Conservation (phyloP, 2,113 vertebrate genomes). For the Chionodraco myersi region DNA sequence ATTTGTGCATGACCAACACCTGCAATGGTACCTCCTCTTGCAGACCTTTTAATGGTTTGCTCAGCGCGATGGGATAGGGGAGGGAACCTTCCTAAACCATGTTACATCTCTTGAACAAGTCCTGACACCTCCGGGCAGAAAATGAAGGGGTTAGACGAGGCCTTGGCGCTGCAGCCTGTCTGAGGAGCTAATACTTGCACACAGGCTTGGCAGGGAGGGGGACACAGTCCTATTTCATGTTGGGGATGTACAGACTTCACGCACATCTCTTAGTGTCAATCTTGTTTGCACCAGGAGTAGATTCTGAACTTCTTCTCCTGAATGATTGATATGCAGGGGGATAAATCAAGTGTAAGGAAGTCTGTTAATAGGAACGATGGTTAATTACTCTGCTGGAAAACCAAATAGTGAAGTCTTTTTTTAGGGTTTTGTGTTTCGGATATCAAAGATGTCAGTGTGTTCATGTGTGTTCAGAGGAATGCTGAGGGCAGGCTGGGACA, state of each 20-base stretch:
- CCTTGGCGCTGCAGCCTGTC: constrained; percentile 63
- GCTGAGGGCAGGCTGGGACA: constrained; percentile 56
- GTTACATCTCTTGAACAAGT: constrained; percentile 54
- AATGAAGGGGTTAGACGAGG: constrained; percentile 66
- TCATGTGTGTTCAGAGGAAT: constrained; percentile 36
- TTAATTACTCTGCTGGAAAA: constrained; percentile 19
- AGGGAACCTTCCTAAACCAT: constrained; percentile 47
- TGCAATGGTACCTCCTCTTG: neutral
- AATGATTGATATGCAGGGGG: neutral
- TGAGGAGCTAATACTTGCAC: constrained; percentile 54
- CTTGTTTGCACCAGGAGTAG: constrained; percentile 26
- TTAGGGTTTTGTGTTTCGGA: neutral
- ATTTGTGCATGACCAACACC: no score
- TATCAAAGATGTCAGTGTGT: constrained; percentile 46
- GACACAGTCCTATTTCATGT: constrained; percentile 39
- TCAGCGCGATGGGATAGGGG: constrained; percentile 29
- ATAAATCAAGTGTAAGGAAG: constrained; percentile 32
- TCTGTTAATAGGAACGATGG: neutral
- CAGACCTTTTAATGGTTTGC: constrained; percentile 9
- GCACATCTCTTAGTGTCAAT: neutral
- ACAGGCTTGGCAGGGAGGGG: constrained; percentile 40
- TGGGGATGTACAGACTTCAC: constrained; percentile 57
- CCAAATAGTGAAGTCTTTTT: constrained; percentile 12
- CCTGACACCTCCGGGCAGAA: constrained; percentile 65
- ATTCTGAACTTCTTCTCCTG: neutral